Conservation (phyloP, 2,888 invertebrate genomes). For the Metalampra italica region DNA sequence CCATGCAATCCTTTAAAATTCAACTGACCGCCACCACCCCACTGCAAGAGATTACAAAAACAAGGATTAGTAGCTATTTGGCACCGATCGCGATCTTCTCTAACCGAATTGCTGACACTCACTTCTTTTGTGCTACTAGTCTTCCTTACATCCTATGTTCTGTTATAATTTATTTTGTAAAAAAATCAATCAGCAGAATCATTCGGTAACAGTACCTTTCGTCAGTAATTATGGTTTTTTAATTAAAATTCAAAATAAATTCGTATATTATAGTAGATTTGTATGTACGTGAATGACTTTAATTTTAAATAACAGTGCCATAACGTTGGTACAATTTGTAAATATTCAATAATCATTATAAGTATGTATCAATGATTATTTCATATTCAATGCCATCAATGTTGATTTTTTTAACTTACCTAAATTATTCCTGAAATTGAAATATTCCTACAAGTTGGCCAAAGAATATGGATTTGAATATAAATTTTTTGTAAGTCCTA, state of each 20-base stretch:
- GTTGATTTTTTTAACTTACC: background rate
- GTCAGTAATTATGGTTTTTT: background rate
- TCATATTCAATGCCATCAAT: background rate
- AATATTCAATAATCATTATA: slow-evolving; percentile 23
- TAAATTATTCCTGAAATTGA: slow-evolving; percentile 19
- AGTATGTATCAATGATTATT: slow-evolving; percentile 13
- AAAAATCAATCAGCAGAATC: too few relatives aligned
- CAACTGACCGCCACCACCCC: too few relatives aligned
- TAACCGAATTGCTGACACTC: too few relatives aligned
- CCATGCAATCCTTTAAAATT: too few relatives aligned
- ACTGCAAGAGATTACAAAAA: too few relatives aligned
- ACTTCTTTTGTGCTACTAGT: too few relatives aligned
- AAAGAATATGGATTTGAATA: slow-evolving; percentile 25
- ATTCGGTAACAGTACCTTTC: background rate
- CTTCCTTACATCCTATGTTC: too few relatives aligned
- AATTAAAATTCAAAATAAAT: background rate
- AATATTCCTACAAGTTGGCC: slow-evolving; percentile 29
- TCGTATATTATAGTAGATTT: background rate
- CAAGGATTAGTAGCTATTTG: too few relatives aligned
- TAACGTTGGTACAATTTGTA: slow-evolving; percentile 28
- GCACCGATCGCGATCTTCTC: too few relatives aligned
- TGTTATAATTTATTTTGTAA: too few relatives aligned
- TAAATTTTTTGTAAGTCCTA: slow-evolving; percentile 11
- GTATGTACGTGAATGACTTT: background rate
- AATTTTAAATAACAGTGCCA: slow-evolving; percentile 16